Evolutionary conservation across 1,140 invertebrate genomes (phyloP), one percentile per base, ranked within the genome.

Genomic region (Acromyrmex charruanus): DNA sequence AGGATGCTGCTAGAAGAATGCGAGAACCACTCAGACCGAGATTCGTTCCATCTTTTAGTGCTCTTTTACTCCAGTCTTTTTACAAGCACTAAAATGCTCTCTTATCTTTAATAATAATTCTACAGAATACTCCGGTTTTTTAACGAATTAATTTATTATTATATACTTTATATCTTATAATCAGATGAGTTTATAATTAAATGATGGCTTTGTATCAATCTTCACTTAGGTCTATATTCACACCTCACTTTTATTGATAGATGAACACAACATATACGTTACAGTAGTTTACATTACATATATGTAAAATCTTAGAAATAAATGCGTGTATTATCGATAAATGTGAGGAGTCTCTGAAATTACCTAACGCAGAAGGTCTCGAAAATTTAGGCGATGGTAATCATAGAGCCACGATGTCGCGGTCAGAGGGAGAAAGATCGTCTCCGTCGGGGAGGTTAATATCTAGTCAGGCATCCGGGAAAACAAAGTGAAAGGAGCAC

Each of bases 401-500:
- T 82, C 85, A 35, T 5, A n/a, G 59, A 80, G 77, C 75, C 79
- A 69, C 55, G 53, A 84, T 61, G 44, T 25, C 74, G 66, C 84
- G 75, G 39, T 63, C 69, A 59, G 9, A 66, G 81, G 87, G 77
- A 85, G 87, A 87, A 89, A 18, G 35, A 72, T 75, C 88, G 66
- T 89, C 84, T 77, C 51, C 86, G 65, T 81, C 77, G 51, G 79
- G 86, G 75, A 85, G 72, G 75, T 88, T 90, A 90, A 90, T 90
- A 90, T 82, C 85, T 90, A 88, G 66, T 66, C 71, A 87, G 77
- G 89, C 49, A 90, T 89, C 79, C 55, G 80, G 87, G 90, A 91
- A 91, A 91, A 91, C 90, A 91, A 91, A 91, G 90, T 91, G 90
- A 91, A 91, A 91, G 90, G 90, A 89, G 85, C 88, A 58, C 72